These are phyloP conservation scores for Daubentonia madagascariensis DNA, from an alignment of 2,113 vertebrate genomes.

Conservation along the genomic window DNA sequence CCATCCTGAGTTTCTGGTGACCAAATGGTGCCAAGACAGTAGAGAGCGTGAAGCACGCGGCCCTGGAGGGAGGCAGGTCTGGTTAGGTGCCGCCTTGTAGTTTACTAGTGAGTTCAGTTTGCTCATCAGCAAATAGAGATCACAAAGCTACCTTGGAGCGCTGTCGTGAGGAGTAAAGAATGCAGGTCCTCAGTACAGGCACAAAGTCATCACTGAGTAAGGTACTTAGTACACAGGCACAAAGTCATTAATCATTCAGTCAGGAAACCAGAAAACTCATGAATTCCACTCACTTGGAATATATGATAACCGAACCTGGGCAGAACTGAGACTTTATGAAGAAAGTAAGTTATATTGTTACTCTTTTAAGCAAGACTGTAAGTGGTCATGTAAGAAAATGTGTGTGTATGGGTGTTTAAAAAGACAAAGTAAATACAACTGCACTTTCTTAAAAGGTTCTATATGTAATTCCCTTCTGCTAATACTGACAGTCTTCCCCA, in stretches of 20 bases:
- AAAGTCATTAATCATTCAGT: accelerated
- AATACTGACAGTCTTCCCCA: neutral
- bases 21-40: neutral
- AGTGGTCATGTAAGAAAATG: neutral
- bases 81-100: accelerated
- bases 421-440: neutral
- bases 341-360: neutral
- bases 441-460: neutral
- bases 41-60: accelerated
- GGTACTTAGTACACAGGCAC: neutral
- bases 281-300: neutral
- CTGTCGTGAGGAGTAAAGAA: neutral
- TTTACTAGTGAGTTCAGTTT: accelerated
- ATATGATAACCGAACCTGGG: accelerated
- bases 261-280: accelerated
- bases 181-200: neutral
- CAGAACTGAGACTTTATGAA: neutral
- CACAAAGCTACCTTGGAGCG: neutral
- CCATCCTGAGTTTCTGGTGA: neutral
- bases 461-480: neutral
- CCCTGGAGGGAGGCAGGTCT: neutral
- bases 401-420: neutral
- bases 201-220: neutral
- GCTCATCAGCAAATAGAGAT: accelerated
- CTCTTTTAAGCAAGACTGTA: neutral